phyloP scores from a whole-genome alignment of 2,888 invertebrate genomes.

The Zele albiditarsus region DNA sequence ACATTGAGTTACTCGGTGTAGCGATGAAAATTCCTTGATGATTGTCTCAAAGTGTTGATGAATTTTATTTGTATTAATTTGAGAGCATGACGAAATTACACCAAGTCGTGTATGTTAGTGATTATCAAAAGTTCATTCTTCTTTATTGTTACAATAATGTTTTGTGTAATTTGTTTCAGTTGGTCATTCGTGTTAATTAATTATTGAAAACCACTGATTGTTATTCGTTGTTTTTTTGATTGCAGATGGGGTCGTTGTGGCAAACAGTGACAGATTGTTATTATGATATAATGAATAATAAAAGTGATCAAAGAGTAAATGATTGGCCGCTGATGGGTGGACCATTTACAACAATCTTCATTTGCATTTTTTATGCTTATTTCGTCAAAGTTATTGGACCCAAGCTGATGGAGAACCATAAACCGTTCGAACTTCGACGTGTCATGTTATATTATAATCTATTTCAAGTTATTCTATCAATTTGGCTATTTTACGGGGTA shows the following conservation, averaged over 20 bases:
- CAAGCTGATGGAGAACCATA: constrained; percentile 87
- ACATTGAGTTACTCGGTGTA: too few relatives aligned
- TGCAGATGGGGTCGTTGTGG: background rate
- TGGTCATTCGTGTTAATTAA: background rate
- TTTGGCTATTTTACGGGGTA: background rate
- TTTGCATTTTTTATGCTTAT: constrained; percentile 70
- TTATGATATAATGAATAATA: constrained; percentile 82
- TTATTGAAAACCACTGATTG: background rate
- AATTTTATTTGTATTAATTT: too few relatives aligned
- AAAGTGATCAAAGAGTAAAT: constrained; percentile 87
- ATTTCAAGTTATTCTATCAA: constrained; percentile 85
- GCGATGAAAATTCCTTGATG: too few relatives aligned
- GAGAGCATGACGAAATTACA: too few relatives aligned
- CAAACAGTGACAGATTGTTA: background rate
- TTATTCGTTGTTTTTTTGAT: background rate
- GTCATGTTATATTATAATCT: constrained; percentile 88
- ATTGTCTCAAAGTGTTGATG: too few relatives aligned
- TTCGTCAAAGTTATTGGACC: constrained; percentile 86
- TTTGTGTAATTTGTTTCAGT: background rate
- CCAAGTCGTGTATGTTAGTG: too few relatives aligned
- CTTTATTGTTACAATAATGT: background rate
- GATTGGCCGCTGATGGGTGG: constrained; percentile 88
- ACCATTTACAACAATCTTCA: constrained; percentile 84
- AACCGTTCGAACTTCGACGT: constrained; percentile 84
- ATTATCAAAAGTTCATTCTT: background rate